These are phyloP conservation scores for Archips xylosteana DNA, from an alignment of 2,888 invertebrate genomes.

Conservation along the genomic window DNA sequence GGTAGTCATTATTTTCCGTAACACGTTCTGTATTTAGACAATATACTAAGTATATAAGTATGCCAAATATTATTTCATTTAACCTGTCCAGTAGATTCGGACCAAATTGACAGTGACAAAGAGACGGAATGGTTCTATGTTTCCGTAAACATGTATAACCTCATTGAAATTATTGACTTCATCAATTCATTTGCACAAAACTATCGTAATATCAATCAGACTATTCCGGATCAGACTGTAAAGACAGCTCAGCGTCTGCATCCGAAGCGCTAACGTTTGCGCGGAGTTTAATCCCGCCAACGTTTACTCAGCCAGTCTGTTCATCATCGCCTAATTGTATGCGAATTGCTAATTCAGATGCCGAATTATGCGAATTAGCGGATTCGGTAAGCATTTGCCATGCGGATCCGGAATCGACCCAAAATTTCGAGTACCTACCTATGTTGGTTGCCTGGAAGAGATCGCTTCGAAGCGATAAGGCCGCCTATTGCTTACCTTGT, in stretches of 20 bases:
- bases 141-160: background rate
- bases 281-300: slow-evolving; percentile 57
- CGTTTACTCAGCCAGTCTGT: slow-evolving; percentile 54
- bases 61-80: too few relatives aligned
- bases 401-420: background rate
- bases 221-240: slow-evolving; percentile 22
- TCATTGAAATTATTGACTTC: too few relatives aligned
- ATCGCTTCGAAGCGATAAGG: too few relatives aligned
- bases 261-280: slow-evolving; percentile 50
- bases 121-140: too few relatives aligned
- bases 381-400: slow-evolving; percentile 14
- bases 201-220: background rate
- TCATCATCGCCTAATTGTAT: slow-evolving; percentile 69
- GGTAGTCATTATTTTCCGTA: too few relatives aligned
- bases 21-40: too few relatives aligned
- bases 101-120: too few relatives aligned
- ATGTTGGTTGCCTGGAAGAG: too few relatives aligned
- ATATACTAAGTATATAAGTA: too few relatives aligned
- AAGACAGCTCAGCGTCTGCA: slow-evolving; percentile 49
- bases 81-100: too few relatives aligned
- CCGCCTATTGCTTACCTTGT: too few relatives aligned
- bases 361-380: slow-evolving; percentile 45
- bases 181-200: background rate
- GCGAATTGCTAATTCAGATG: slow-evolving; percentile 60
- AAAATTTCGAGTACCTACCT: background rate